phyloP scores from a whole-genome alignment of 1,140 invertebrate species.

The Spodoptera frugiperda region DNA sequence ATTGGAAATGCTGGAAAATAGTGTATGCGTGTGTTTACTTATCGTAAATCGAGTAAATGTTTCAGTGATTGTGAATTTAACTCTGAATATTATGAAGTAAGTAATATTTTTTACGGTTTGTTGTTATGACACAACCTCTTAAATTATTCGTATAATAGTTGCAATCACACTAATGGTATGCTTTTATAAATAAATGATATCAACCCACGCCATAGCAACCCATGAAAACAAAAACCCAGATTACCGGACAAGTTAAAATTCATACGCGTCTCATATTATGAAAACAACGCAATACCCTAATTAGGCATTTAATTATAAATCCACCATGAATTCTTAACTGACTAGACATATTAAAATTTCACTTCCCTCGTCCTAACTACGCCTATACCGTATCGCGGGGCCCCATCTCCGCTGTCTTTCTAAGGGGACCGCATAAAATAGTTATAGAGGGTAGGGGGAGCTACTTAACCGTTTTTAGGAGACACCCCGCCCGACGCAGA shows the following conservation, averaged over 20 bases:
- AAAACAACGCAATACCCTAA: slow-evolving; percentile 74
- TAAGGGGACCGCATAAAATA: slow-evolving; percentile 86
- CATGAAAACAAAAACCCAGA: slow-evolving; percentile 55
- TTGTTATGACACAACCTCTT: not conserved
- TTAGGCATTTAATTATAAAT: slow-evolving; percentile 84
- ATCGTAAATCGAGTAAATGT: no score
- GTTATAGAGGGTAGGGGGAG: slow-evolving; percentile 83
- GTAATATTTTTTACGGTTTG: not conserved
- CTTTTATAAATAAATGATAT: slow-evolving; percentile 29
- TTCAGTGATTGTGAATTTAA: no score
- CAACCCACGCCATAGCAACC: slow-evolving; percentile 13
- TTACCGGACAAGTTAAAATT: slow-evolving; percentile 63
- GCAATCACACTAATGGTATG: slow-evolving; percentile 4
- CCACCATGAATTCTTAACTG: slow-evolving; percentile 82
- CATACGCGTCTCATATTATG: slow-evolving; percentile 55
- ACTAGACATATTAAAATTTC: slow-evolving; percentile 83
- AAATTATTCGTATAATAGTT: not conserved
- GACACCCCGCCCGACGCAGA: slow-evolving; percentile 77
- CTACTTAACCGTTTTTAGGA: slow-evolving; percentile 86
- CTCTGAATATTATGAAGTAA: no score
- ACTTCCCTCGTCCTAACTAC: slow-evolving; percentile 72
- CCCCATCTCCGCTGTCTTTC: slow-evolving; percentile 83
- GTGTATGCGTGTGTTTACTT: no score
- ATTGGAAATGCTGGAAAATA: no score
- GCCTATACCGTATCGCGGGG: slow-evolving; percentile 75